These are phyloP conservation scores for Oncorhynchus gorbuscha DNA, from an alignment of 2,113 vertebrate species.

Conservation along the genomic window DNA sequence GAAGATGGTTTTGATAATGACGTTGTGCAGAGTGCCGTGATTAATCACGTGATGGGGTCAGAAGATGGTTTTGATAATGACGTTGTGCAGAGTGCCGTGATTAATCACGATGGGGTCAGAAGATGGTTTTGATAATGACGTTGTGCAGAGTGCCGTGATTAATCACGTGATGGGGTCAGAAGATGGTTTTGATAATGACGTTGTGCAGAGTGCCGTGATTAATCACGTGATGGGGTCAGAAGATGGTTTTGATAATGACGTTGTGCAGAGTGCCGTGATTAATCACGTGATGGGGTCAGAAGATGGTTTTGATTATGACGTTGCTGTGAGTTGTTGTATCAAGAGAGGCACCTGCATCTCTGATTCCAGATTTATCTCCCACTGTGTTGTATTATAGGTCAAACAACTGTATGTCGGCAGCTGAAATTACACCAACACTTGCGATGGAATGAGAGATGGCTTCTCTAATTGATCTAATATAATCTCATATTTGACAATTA, in stretches of 20 bases:
- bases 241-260: background rate
- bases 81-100: background rate
- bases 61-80: background rate
- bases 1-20: background rate
- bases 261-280: background rate
- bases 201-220: background rate
- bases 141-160: background rate
- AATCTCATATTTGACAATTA: background rate
- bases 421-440: background rate
- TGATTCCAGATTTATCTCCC: background rate
- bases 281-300: background rate
- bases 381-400: background rate
- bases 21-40: background rate
- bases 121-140: background rate
- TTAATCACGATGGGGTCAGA: background rate
- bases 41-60: background rate
- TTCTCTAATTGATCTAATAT: background rate
- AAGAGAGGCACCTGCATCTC: background rate
- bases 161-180: background rate
- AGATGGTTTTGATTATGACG: background rate
- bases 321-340: background rate
- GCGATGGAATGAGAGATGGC: constrained; percentile 6
- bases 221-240: background rate
- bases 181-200: background rate
- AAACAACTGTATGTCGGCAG: background rate